Percentiles rank a stretch among this genome's conserved stretches.
Conservation (phyloP, 53 echinoderm and acorn worm species). For the Antedon mediterranea region DNA sequence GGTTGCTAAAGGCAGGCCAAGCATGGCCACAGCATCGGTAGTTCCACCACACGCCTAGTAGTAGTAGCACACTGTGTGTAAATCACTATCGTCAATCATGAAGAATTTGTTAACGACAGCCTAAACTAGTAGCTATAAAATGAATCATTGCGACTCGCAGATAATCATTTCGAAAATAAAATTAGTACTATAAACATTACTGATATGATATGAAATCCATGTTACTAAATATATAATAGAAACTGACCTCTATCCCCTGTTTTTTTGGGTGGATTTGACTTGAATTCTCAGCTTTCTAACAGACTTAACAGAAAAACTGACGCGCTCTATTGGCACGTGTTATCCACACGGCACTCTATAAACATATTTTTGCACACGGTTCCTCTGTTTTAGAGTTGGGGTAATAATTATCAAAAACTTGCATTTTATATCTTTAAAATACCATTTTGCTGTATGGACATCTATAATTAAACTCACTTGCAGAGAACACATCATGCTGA, state of each 20-base stretch:
- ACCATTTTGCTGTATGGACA: no score
- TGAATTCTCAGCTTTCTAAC: background rate
- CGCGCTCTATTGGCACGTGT: constrained; percentile 16
- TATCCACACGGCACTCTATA: constrained; percentile 15
- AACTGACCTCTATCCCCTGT: background rate
- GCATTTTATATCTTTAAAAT: no score
- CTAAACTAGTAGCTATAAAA: background rate
- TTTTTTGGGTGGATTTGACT: background rate
- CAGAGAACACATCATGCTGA: no score
- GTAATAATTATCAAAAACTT: no score
- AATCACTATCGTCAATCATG: no score
- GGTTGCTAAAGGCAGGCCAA: no score
- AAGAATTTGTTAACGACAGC: no score
- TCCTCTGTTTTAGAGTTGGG: background rate
- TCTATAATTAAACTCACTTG: no score
- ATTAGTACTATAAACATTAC: background rate
- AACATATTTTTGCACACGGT: background rate
- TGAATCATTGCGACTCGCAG: background rate
- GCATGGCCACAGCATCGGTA: no score
- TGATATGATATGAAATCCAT: background rate
- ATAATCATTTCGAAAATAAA: background rate
- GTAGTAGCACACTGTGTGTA: no score
- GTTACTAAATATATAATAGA: background rate
- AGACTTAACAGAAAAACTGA: background rate
- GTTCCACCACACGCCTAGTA: no score